Conservation (phyloP, 1,140 invertebrate genomes). For the Macrotrachela quadricornifera region DNA sequence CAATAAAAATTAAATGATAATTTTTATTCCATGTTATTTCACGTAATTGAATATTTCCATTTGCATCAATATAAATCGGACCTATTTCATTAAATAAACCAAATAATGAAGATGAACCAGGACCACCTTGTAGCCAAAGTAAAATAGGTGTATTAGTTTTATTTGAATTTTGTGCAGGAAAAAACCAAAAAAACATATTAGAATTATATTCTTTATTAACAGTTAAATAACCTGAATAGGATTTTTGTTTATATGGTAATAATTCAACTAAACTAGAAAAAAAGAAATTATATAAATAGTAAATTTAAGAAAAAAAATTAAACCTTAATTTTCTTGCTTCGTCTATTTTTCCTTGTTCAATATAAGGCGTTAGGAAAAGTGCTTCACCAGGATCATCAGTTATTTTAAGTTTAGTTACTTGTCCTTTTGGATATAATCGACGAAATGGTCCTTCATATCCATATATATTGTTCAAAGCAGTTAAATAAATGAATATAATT, state of each 20-base stretch:
- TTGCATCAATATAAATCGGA: slow-evolving; percentile 41
- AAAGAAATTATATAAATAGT: neutral
- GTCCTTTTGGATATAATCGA: too few relatives aligned
- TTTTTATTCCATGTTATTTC: slow-evolving; percentile 46
- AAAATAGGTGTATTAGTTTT: slow-evolving; percentile 42
- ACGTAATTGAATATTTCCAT: slow-evolving; percentile 12
- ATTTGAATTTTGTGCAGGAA: slow-evolving; percentile 39
- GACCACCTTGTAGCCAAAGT: slow-evolving; percentile 63
- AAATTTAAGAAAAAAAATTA: neutral
- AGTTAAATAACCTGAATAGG: slow-evolving; percentile 45
- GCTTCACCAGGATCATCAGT: slow-evolving; percentile 38
- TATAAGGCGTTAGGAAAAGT: slow-evolving; percentile 41
- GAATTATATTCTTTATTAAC: slow-evolving; percentile 52
- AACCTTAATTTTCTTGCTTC: slow-evolving; percentile 20
- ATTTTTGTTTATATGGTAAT: neutral
- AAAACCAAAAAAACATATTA: slow-evolving; percentile 72
- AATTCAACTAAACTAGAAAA: neutral
- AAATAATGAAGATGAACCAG: slow-evolving; percentile 52
- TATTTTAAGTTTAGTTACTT: too few relatives aligned
- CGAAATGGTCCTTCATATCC: too few relatives aligned
- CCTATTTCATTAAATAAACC: slow-evolving; percentile 62
- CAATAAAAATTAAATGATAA: slow-evolving; percentile 57
- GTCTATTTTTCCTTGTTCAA: slow-evolving; percentile 38
- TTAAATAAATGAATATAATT: too few relatives aligned
- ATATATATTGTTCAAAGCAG: too few relatives aligned